Percentiles rank a stretch among this genome's conserved stretches.
Conservation (phyloP, 64 coral and sea anemone genomes). For the Stichodactyla helianthus region DNA sequence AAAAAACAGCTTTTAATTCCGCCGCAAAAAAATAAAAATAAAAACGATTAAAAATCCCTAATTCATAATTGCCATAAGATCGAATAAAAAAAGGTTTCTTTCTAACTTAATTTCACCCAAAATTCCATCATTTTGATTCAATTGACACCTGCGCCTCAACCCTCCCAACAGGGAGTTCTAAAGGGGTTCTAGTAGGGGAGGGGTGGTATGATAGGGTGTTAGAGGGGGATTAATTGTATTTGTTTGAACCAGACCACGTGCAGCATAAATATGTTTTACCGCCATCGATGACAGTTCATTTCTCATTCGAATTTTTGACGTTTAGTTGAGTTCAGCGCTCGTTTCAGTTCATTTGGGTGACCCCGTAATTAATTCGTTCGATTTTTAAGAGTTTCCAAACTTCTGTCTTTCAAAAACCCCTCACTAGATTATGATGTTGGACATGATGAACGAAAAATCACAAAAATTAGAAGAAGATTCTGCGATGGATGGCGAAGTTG, state of each 20-base stretch:
- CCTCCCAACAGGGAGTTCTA: neutral
- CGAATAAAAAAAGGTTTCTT: neutral
- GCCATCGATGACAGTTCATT: constrained; percentile 98
- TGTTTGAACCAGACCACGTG: constrained; percentile 63
- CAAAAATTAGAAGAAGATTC: constrained; percentile 39
- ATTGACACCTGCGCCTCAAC: neutral
- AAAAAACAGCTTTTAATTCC: neutral
- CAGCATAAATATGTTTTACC: constrained; percentile 98
- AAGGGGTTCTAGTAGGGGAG: neutral
- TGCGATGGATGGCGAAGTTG: constrained; percentile 61
- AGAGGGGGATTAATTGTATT: constrained; percentile 52
- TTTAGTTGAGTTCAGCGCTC: constrained; percentile 81
- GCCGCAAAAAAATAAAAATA: neutral
- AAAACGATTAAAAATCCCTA: neutral
- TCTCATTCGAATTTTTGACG: constrained; percentile 99
- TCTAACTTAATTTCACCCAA: neutral
- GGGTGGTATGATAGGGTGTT: neutral
- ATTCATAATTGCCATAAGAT: neutral
- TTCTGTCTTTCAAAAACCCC: constrained; percentile 30
- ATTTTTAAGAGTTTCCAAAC: constrained; percentile 70
- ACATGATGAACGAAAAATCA: constrained; percentile 85
- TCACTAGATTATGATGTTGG: constrained; percentile 65
- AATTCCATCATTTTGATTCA: neutral
- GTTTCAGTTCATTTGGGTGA: constrained; percentile 96
- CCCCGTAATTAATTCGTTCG: constrained; percentile 96